Conservation (phyloP, 2,888 invertebrate species). For the Melieria crassipennis region DNA sequence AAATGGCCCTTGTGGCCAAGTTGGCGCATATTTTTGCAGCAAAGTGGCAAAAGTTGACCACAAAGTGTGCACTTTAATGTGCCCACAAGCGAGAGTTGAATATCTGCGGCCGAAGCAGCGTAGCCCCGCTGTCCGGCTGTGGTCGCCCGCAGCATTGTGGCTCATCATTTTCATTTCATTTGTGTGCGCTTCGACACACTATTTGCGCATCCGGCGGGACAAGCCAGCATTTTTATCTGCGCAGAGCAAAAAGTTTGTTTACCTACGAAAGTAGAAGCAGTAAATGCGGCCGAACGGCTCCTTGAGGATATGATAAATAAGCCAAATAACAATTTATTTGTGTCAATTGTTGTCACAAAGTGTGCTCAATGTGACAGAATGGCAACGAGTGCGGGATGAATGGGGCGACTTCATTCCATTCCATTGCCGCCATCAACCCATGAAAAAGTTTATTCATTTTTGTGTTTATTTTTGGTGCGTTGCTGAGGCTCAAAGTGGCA, state of each 20-base stretch:
- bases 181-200: slow-evolving; percentile 49
- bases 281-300: slow-evolving; percentile 22
- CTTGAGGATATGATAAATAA: slow-evolving; percentile 45
- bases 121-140: slow-evolving; percentile 17
- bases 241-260: slow-evolving; percentile 48
- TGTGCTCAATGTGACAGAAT: slow-evolving; percentile 29
- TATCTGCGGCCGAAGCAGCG: slow-evolving; percentile 23
- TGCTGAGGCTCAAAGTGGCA: not conserved
- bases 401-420: not conserved
- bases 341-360: slow-evolving; percentile 44
- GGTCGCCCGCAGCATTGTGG: slow-evolving; percentile 49
- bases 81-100: slow-evolving; percentile 40
- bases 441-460: no score
- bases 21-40: slow-evolving; percentile 41
- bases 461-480: no score
- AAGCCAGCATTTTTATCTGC: slow-evolving; percentile 13
- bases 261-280: slow-evolving; percentile 56
- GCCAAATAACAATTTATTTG: slow-evolving; percentile 49
- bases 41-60: slow-evolving; percentile 50
- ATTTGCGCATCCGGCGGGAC: not conserved
- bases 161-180: slow-evolving; percentile 57
- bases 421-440: no score
- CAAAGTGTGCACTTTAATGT: slow-evolving; percentile 60
- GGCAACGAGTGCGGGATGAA: slow-evolving; percentile 1
- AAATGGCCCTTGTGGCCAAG: slow-evolving; percentile 53